phyloP scores from a whole-genome alignment of 2,113 vertebrate species.

The Bungarus multicinctus region DNA sequence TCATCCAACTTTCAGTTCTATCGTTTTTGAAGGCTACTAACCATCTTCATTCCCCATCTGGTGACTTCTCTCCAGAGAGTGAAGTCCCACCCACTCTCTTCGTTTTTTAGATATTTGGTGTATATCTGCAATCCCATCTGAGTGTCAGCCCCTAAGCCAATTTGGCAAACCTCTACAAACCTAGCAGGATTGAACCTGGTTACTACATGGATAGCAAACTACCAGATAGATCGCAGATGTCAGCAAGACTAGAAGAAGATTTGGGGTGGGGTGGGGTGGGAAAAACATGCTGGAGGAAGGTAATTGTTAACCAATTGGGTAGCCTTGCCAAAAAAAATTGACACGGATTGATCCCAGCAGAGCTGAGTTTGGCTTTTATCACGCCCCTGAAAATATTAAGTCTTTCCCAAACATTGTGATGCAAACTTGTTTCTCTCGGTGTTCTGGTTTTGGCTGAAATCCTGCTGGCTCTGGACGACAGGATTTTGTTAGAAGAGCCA shows the following conservation, averaged over 20 bases:
- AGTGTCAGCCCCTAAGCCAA: not conserved
- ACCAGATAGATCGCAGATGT: not conserved
- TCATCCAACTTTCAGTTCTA: not conserved
- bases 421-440: not conserved
- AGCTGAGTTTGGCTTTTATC: not conserved
- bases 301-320: not conserved
- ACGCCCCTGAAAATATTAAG: not conserved
- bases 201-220: not conserved
- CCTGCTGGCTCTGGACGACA: not conserved
- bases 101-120: not conserved
- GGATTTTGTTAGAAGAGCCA: not conserved
- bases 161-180: not conserved
- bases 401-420: not conserved
- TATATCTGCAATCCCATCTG: not conserved
- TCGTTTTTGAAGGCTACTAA: not conserved
- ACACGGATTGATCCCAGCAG: not conserved
- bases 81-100: not conserved
- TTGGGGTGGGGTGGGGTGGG: not conserved
- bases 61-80: not conserved
- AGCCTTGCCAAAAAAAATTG: not conserved
- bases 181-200: not conserved
- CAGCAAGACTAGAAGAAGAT: not conserved
- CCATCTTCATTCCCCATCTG: not conserved
- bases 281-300: not conserved
- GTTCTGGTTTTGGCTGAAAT: not conserved